Evolutionary conservation across 2,888 invertebrate genomes (phyloP).

Genomic region (Beris chalybata): DNA sequence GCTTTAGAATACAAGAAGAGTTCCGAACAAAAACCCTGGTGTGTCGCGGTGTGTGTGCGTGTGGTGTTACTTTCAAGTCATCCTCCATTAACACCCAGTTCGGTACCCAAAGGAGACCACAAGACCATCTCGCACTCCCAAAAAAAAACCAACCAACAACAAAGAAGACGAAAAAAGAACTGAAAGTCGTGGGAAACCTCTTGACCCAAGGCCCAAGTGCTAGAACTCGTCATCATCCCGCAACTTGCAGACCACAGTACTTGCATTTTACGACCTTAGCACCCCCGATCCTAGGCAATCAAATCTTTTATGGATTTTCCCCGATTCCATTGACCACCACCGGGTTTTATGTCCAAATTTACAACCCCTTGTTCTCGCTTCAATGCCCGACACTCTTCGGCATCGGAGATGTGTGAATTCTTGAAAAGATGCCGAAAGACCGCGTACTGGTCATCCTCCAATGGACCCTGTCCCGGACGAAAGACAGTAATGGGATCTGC

Average conservation of each 20-base stretch:
- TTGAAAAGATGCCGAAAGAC: conserved; percentile 20
- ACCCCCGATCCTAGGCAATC: conserved; percentile 20
- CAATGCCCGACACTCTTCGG: conserved; percentile 8
- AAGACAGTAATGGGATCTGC: conserved; percentile 7
- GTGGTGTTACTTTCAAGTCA: conserved; percentile 18
- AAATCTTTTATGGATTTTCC: conserved; percentile 19
- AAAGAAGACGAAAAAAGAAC: conserved; percentile 10
- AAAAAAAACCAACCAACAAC: neutral
- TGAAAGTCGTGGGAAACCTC: conserved; percentile 28
- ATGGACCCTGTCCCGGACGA: conserved; percentile 22
- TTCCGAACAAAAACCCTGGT: conserved; percentile 2
- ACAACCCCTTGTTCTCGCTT: conserved; percentile 34
- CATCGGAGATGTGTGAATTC: neutral
- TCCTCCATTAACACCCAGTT: conserved; percentile 11
- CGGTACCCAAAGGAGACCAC: no score
- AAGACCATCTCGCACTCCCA: neutral
- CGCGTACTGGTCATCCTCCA: conserved; percentile 20
- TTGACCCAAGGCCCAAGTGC: conserved; percentile 19
- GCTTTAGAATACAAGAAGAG: conserved; percentile 11
- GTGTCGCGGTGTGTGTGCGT: neutral
- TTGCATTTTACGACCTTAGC: conserved; percentile 7
- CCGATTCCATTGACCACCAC: conserved; percentile 26
- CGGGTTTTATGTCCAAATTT: conserved; percentile 38
- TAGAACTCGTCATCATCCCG: conserved; percentile 10
- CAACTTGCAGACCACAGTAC: conserved; percentile 13